These are phyloP conservation scores for Parazoanthus atlanticus DNA, from an alignment of 92 coral and sea anemone genomes.

Conservation along the genomic window DNA sequence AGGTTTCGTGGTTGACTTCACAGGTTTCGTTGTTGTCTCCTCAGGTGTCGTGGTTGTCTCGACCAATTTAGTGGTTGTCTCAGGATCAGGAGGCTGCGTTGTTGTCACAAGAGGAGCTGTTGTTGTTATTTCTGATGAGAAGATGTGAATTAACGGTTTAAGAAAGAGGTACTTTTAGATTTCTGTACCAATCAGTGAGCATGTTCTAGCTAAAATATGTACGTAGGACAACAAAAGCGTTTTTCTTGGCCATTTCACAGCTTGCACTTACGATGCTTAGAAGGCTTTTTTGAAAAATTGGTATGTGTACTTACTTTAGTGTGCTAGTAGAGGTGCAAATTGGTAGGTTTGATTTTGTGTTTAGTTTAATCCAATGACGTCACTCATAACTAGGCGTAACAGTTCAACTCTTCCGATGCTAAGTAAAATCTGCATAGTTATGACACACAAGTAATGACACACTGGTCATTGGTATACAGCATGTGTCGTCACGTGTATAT, in stretches of 20 bases:
- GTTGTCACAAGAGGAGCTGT: background rate
- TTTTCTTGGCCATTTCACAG: too few species aligned
- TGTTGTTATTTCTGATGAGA: background rate
- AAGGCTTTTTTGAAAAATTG: too few species aligned
- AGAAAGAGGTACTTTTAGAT: too few species aligned
- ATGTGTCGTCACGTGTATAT: background rate
- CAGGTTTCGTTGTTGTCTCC: background rate
- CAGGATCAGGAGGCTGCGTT: background rate
- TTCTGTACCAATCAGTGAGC: too few species aligned
- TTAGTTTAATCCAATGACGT: background rate
- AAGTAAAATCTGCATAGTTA: too few species aligned
- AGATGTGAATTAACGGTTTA: too few species aligned
- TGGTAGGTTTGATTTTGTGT: background rate
- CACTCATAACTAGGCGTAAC: background rate
- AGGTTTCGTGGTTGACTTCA: background rate
- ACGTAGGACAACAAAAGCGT: too few species aligned
- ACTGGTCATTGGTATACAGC: background rate
- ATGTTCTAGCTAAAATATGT: too few species aligned
- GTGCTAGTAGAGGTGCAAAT: too few species aligned
- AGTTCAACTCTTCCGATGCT: background rate
- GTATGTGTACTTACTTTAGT: too few species aligned
- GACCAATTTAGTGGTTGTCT: background rate
- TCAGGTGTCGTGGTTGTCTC: background rate
- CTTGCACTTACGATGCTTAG: too few species aligned
- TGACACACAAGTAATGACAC: too few species aligned